Conservation (phyloP, 1,140 invertebrate genomes). For the Macrostomum lignano region DNA sequence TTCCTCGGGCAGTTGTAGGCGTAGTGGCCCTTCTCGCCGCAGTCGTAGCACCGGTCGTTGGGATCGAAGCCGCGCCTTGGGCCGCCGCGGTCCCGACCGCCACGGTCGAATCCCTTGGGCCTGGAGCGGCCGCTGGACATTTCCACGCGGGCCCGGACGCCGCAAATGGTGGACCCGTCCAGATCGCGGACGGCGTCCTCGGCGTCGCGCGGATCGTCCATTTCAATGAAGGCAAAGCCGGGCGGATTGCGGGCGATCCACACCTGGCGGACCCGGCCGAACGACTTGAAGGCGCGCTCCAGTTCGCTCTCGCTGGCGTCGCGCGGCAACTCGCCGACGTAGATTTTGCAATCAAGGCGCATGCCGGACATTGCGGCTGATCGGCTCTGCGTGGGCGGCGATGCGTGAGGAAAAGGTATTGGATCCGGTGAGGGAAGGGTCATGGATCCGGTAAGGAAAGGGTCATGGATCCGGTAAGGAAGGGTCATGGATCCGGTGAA, state of each 20-base stretch:
- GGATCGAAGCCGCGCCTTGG: conserved; percentile 32
- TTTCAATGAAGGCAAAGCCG: conserved; percentile 10
- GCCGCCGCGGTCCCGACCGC: conserved; percentile 35
- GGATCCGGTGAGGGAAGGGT: too few relatives aligned
- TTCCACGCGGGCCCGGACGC: conserved; percentile 58
- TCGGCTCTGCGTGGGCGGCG: too few relatives aligned
- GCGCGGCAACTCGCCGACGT: conserved; percentile 55
- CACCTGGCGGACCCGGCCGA: conserved; percentile 7
- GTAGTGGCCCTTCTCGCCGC: too few relatives aligned
- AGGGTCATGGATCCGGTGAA: too few relatives aligned
- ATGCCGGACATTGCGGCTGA: too few relatives aligned
- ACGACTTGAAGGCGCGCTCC: conserved; percentile 35
- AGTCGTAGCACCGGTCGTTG: conserved; percentile 55
- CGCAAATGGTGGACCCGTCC: conserved; percentile 40
- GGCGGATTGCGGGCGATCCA: conserved; percentile 10
- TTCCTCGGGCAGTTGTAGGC: too few relatives aligned
- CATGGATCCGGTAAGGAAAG: too few relatives aligned
- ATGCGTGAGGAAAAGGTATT: too few relatives aligned
- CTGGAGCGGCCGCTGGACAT: conserved; percentile 47
- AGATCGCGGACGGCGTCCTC: conserved; percentile 6
- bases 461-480: too few relatives aligned
- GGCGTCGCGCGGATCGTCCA: conserved; percentile 8
- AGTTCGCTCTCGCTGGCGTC: conserved; percentile 26
- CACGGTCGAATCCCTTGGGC: conserved; percentile 17
- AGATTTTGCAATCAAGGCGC: conserved; percentile 48